Evolutionary conservation across 2,797 vertebrate genomes (phyloP).

Genomic region (Potorous gilbertii): DNA sequence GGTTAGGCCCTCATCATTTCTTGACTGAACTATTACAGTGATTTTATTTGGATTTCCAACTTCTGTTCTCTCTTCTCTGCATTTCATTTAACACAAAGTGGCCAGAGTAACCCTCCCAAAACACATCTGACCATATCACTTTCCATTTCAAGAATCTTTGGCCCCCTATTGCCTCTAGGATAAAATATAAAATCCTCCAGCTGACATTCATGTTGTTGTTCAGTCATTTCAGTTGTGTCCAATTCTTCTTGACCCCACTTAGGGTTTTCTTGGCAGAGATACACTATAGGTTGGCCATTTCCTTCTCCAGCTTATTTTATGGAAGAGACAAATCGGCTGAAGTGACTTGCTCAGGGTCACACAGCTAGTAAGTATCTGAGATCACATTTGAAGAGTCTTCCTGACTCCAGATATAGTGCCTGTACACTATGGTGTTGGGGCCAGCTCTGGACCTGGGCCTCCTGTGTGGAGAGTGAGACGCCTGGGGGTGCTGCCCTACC

Average conservation of each 20-base stretch:
- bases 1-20: neutral
- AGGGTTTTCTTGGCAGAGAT: neutral
- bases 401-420: neutral
- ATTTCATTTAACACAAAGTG: neutral
- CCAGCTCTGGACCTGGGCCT: too few species aligned
- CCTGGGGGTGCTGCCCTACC: too few species aligned
- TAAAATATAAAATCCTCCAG: neutral
- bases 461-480: too few species aligned
- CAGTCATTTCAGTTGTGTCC: neutral
- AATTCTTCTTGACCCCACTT: neutral
- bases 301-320: neutral
- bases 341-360: neutral
- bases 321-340: neutral
- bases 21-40: neutral
- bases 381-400: neutral
- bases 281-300: neutral
- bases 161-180: neutral
- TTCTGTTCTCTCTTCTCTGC: neutral
- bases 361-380: neutral
- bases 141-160: neutral
- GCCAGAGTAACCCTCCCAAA: neutral
- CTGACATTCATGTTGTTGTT: neutral
- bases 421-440: neutral
- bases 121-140: neutral
- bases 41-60: neutral